Percentiles rank a stretch among this genome's conserved stretches.
phyloP scores from a whole-genome alignment of 2,888 invertebrate genomes.

The Aporophyla nigra region DNA sequence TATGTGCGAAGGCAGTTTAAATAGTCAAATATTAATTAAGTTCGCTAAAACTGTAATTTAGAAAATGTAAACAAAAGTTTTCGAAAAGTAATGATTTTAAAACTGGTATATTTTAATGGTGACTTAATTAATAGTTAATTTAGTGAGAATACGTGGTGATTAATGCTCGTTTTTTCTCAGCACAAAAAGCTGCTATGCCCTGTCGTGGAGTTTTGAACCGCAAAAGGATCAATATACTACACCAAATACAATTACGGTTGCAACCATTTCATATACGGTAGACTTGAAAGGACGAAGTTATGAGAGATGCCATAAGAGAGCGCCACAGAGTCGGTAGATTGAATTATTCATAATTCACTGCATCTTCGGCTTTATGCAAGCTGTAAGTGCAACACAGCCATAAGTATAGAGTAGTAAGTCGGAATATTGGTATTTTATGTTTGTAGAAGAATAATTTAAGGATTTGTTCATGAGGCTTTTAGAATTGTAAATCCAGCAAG shows the following conservation, averaged over 20 bases:
- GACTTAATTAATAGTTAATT: neutral
- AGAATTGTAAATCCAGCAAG: neutral
- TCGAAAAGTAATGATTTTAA: too few relatives aligned
- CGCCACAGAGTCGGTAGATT: constrained; percentile 54
- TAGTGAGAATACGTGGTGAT: too few relatives aligned
- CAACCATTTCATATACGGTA: neutral
- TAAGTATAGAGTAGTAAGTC: constrained; percentile 9
- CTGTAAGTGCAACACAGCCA: constrained; percentile 35
- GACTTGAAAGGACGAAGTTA: constrained; percentile 65
- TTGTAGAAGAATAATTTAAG: constrained; percentile 11
- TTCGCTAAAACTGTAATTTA: too few relatives aligned
- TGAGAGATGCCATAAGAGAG: constrained; percentile 53
- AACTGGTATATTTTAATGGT: too few relatives aligned
- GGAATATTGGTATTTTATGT: constrained; percentile 23
- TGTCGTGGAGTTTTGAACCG: neutral
- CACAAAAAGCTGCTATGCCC: neutral
- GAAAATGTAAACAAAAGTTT: too few relatives aligned
- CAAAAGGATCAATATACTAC: neutral
- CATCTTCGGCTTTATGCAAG: constrained; percentile 64
- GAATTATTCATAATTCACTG: constrained; percentile 76
- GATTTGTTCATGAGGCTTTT: constrained; percentile 6
- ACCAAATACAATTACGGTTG: neutral
- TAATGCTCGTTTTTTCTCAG: neutral
- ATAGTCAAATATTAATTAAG: neutral
- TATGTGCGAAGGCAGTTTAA: neutral